A percentile compares a stretch with the other conserved stretches of the same genome.
Evolutionary conservation across 2,113 vertebrate species (phyloP).

Genomic region (Delphinapterus leucas): DNA sequence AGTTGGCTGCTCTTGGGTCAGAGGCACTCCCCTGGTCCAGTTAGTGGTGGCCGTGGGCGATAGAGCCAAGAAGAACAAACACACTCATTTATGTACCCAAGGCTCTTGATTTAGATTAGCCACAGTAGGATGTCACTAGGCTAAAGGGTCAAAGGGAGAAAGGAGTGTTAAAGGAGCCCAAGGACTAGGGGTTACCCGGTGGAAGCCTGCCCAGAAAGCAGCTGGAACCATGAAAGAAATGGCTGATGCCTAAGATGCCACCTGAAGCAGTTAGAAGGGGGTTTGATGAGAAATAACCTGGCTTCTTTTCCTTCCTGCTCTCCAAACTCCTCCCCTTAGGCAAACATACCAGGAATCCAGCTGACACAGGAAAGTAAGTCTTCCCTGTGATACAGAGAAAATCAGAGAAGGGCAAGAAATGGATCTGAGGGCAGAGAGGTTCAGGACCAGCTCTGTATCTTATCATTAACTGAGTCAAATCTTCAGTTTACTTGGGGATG

Average conservation of each 20-base stretch:
- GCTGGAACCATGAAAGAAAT: background rate
- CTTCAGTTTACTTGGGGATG: background rate
- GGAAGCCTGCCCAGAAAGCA: background rate
- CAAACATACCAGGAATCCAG: background rate
- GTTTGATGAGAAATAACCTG: background rate
- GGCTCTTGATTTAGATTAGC: background rate
- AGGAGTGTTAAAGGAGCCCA: background rate
- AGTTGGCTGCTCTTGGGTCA: background rate
- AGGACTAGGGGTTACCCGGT: rapidly evolving
- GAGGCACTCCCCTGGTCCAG: background rate
- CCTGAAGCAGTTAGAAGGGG: background rate
- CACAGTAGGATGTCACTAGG: background rate
- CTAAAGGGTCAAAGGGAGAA: background rate
- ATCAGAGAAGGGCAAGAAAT: background rate
- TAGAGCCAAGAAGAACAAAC: background rate
- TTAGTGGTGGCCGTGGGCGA: background rate
- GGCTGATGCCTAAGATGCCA: background rate
- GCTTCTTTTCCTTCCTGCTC: background rate
- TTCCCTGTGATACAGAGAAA: background rate
- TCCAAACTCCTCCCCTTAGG: background rate
- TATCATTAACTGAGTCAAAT: background rate
- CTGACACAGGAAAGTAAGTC: background rate
- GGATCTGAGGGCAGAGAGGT: background rate
- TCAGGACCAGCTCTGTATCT: background rate
- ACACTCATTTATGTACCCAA: background rate